Evolutionary conservation across 2,888 invertebrate species (phyloP), one percentile per base, ranked within the genome.

Genomic region (Dioctria linearis): DNA sequence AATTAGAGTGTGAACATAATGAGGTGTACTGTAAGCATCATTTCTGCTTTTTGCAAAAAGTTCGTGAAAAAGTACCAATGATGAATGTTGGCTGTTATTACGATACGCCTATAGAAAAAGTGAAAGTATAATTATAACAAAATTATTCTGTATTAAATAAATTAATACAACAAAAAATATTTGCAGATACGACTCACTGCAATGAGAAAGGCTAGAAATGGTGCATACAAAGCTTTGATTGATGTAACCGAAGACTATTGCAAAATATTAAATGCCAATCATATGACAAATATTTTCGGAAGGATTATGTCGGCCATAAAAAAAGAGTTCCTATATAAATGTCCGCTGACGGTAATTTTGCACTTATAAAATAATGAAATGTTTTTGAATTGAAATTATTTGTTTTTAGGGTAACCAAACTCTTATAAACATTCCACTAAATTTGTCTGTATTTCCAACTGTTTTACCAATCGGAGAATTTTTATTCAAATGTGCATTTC

Each of bases 381-480:
- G 25, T 25, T 25, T 25, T 25, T 25, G 25, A 25, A 25, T 25
- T 25, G 25, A 25, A 25, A 25, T 25, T 54, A 25, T 25, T 25
- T 25, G 25, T 25, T 57, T 43, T 25, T 42, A 73, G 73, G 73
- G 59, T 13, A 39, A 73, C 40, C n/a, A n/a, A n/a, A 42, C 37
- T 13, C 13, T 73, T 3, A 37, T 9, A 13, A 59, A 73, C 42
- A 42, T 25, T 43, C 73, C 73, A 51, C 43, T 73, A 13, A n/a
- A 59, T 59, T 59, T 73, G 25, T 39, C 59, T 39, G 5, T 73
- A n/a, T 13, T 73, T 42, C 73, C 73, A n/a, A 13, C 0, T 4
- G 40, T 40, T n/a, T 9, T 73, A 5, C 59, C 73, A 5, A 73
- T 42, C 9, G 73, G 73, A 5, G 57, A 73, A n/a, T 73, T 57